Evolutionary conservation across 2,888 invertebrate genomes (phyloP).

Genomic region (Camponotus fellah): DNA sequence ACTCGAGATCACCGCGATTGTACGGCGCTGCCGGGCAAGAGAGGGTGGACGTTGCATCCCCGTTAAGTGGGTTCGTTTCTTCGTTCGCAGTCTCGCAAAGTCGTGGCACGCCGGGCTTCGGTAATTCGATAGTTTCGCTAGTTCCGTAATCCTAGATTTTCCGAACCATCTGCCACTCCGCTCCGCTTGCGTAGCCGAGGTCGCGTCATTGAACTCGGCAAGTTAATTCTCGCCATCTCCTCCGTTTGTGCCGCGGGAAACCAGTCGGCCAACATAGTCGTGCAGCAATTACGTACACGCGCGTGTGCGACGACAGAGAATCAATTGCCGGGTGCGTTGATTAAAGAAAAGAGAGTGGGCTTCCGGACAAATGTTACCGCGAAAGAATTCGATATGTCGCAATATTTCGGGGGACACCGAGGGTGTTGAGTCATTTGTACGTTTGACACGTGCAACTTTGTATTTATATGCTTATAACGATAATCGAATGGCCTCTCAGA

Average conservation of each 20-base stretch:
- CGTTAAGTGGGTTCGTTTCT: slow-evolving; percentile 70
- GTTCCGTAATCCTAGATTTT: slow-evolving; percentile 82
- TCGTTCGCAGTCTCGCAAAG: slow-evolving; percentile 50
- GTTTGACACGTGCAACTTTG: background rate
- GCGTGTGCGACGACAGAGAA: slow-evolving; percentile 11
- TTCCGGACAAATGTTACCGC: slow-evolving; percentile 18
- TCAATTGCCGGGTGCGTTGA: slow-evolving; percentile 29
- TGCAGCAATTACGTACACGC: slow-evolving; percentile 29
- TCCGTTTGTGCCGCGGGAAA: slow-evolving; percentile 23
- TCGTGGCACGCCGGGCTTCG: slow-evolving; percentile 37
- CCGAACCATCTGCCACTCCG: slow-evolving; percentile 80
- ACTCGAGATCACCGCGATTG: slow-evolving; percentile 69
- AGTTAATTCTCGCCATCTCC: slow-evolving; percentile 66
- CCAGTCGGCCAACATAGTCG: slow-evolving; percentile 16
- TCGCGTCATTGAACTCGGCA: slow-evolving; percentile 56
- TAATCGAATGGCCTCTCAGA: background rate
- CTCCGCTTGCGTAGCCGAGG: slow-evolving; percentile 34
- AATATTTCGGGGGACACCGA: background rate
- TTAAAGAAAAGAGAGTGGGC: slow-evolving; percentile 34
- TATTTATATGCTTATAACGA: background rate
- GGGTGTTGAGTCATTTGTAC: background rate
- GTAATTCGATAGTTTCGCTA: slow-evolving; percentile 82
- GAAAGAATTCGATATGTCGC: slow-evolving; percentile 14
- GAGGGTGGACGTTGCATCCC: slow-evolving; percentile 39
- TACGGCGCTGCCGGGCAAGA: slow-evolving; percentile 22